phyloP scores from a whole-genome alignment of 2,113 vertebrate genomes.

The Paracanthobrama guichenoti region DNA sequence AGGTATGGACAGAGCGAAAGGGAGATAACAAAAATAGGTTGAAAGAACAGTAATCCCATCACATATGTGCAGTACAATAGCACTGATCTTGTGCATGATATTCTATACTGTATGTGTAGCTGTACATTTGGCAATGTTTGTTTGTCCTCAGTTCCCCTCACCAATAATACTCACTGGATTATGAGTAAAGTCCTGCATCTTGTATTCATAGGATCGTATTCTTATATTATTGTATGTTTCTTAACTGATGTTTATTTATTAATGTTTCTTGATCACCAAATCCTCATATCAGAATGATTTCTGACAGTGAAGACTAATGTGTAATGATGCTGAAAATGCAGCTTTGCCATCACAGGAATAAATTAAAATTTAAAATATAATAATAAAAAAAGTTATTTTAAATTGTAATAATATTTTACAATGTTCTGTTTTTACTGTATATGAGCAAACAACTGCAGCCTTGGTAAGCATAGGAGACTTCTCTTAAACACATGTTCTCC shows the following conservation, averaged over 20 bases:
- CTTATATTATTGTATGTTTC: no score
- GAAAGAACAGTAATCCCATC: constrained; percentile 31
- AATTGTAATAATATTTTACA: no score
- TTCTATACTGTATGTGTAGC: neutral
- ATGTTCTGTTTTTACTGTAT: no score
- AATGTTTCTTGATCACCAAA: no score
- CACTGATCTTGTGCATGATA: neutral
- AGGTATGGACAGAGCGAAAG: neutral
- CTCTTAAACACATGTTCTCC: no score
- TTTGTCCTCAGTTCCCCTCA: neutral
- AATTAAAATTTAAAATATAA: no score
- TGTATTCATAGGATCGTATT: neutral
- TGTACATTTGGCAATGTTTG: neutral
- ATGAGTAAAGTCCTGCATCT: neutral
- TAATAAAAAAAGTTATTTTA: no score
- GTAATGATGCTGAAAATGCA: no score
- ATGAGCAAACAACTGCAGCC: neutral
- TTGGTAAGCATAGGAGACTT: neutral
- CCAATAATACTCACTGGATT: neutral
- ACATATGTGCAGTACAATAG: constrained; percentile 28
- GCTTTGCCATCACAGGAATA: no score
- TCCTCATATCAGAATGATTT: neutral
- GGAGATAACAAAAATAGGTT: neutral
- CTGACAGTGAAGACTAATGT: neutral
- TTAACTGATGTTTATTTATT: no score